Evolutionary conservation across 2,797 vertebrate species (phyloP), one percentile per base, ranked within the genome.

Genomic region (Chelon labrosus): DNA sequence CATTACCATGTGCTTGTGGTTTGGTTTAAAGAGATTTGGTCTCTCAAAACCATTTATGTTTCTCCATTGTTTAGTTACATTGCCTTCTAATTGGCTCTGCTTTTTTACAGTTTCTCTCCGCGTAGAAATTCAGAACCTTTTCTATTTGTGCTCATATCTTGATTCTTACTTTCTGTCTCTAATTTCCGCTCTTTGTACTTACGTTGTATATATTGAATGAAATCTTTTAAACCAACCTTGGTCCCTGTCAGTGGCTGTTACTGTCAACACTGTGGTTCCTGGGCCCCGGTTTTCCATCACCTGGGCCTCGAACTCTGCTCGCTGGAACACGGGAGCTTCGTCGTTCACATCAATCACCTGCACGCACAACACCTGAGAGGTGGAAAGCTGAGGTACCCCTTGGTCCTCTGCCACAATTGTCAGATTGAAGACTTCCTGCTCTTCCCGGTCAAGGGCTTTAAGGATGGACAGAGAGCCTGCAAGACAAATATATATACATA

Each of bases 261-360:
- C 92, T 2, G 88, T 96, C 61, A 99, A 77, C 41, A 99, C 94
- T 0, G 95, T 91, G 5, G 95, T 95, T 65, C 97, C 98, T 0
- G 96, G 91, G 0, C 94, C 94, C 79, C 95, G 89, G 90, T 99
- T 99, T 90, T 99, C 98, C 73, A 89, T 91, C 88, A 99, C 79
- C 19, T 88, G 89, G 0, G 95, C 91, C 44, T 96, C 95, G 4
- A 97, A 97, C 57, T 96, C 94, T 0, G 88, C 89, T 16, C 90
- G 89, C 69, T 95, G 95, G 78, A 99, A 99, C 55, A 83, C 20
- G 0, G 98, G 98, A 0, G 95, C 90, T 88, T 99, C 97, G 0
- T 99, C 98, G 0, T 99, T 99, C 73, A 99, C 93, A 0, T 99
- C 98, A 17, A 97, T 96, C 46, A 99, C 95, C 54, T 95, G 95